Evolutionary conservation across 2,888 invertebrate genomes (phyloP), one percentile per base, ranked within the genome.

Genomic region (Brachyopa scutellaris): DNA sequence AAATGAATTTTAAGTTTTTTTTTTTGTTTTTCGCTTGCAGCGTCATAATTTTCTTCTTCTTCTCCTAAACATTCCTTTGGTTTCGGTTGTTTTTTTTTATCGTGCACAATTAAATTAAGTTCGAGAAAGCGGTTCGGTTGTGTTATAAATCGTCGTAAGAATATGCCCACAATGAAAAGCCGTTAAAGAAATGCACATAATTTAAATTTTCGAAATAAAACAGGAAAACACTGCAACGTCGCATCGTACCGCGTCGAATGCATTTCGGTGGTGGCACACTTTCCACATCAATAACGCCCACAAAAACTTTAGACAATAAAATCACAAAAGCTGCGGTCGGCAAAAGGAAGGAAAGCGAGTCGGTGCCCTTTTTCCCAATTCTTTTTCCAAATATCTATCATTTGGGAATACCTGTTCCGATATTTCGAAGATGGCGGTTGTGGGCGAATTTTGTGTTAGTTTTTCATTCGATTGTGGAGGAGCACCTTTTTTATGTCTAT

Each of bases 181-280:
- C 76, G 72, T 77, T 72, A 51, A 47, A 53, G 9, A 76, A 66
- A 76, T 70, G 76, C 67, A 69, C 47, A 72, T 64, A 62, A 74
- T 66, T 66, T 72, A 59, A 77, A 76, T 59, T 74, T 57, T 51
- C 15, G 15, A 38, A 23, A 13, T 33, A 23, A 47, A 19, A 38
- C 15, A 17, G 17, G 17, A 38, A 40, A 40, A 53, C 21, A n/a
- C n/a, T n/a, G n/a, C n/a, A n/a, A n/a, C 36, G 40, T 15, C 57
- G n/a, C 38, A 29, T 15, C 5, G n/a, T n/a, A 9, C 57, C 40
- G 36, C 3, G 61, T 17, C 31, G 38, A 11, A 78, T 80, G 74
- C 69, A 72, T 70, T 72, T 61, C 31, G 26, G 26, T 23, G 47
- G 57, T 76, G 77, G 82, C 82, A 82, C 77, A 82, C 76, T 77